Conservation (phyloP, 2,113 vertebrate species). For the Oreochromis tanganicae region DNA sequence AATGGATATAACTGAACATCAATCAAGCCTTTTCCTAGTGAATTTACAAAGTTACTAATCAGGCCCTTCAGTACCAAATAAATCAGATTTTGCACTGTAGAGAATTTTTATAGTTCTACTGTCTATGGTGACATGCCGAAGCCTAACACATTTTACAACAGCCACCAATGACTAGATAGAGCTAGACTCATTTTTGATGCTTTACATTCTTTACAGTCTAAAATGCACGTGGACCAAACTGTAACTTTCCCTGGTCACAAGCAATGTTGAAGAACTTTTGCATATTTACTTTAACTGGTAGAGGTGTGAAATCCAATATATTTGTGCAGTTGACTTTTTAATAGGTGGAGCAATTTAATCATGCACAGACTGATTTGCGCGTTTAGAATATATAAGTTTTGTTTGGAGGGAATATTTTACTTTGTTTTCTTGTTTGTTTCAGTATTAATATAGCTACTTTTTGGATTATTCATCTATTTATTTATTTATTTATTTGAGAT, state of each 20-base stretch:
- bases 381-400: neutral
- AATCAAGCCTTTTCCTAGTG: neutral
- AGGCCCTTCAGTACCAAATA: neutral
- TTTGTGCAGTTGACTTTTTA: neutral
- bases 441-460: neutral
- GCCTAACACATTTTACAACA: neutral
- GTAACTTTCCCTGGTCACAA: neutral
- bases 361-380: neutral
- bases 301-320: neutral
- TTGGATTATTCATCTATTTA: neutral
- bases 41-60: neutral
- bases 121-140: neutral
- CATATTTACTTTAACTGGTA: neutral
- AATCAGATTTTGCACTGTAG: neutral
- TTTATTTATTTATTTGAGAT: neutral
- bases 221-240: neutral
- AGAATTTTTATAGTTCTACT: neutral
- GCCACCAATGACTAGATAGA: neutral
- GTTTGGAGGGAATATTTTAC: neutral
- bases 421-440: neutral
- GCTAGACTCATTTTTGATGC: neutral
- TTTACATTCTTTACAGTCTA: neutral
- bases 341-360: neutral
- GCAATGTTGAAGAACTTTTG: neutral
- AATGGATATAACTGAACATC: neutral